Evolutionary conservation across 2,797 vertebrate genomes (phyloP).

Genomic region (Danio aesculapii): DNA sequence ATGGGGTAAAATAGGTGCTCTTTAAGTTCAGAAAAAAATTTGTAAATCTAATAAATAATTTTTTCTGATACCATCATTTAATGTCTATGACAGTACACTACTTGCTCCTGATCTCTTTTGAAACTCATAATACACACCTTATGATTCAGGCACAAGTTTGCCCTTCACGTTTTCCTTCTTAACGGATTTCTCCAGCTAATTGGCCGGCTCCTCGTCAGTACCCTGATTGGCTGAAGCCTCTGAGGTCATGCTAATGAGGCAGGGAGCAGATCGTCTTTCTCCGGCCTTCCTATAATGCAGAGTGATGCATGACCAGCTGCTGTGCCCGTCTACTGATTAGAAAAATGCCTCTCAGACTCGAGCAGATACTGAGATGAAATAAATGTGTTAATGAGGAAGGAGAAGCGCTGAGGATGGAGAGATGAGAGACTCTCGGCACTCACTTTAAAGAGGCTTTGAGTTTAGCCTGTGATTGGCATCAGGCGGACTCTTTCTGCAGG

Average conservation of each 20-base stretch:
- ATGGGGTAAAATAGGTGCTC: no score
- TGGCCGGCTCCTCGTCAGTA: conserved; percentile 44
- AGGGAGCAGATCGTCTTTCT: conserved; percentile 48
- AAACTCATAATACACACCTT: conserved; percentile 15
- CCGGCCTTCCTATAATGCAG: conserved; percentile 38
- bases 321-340: conserved; percentile 34
- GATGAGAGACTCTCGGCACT: conserved; percentile 38
- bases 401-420: conserved; percentile 32
- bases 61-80: no score
- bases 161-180: conserved; percentile 30
- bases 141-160: conserved; percentile 31
- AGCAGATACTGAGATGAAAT: conserved; percentile 46
- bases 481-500: conserved; percentile 21
- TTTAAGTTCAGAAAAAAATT: no score
- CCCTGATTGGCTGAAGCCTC: conserved; percentile 43
- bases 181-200: conserved; percentile 30
- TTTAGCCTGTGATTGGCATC: conserved; percentile 23
- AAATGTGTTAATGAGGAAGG: conserved; percentile 48
- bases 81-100: no score
- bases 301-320: conserved; percentile 51
- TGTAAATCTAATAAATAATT: no score
- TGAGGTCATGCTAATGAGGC: conserved; percentile 61
- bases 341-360: conserved; percentile 48
- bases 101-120: no score
- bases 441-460: conserved; percentile 23